Conservation (phyloP, 2,888 invertebrate species). For the Drosophila aldrichi region DNA sequence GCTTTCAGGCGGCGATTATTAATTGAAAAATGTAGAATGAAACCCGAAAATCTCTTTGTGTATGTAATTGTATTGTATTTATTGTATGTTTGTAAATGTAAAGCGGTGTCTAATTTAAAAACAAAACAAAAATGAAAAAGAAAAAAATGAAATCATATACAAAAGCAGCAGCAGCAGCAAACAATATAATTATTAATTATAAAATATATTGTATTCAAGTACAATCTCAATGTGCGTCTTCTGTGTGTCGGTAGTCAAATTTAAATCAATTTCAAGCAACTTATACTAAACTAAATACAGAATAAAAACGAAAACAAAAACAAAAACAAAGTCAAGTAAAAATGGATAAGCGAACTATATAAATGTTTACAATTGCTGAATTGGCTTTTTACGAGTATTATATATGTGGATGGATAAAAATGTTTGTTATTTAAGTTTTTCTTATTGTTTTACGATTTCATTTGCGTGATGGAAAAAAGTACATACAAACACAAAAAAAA, state of each 20-base stretch:
- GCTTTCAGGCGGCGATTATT: conserved; percentile 40
- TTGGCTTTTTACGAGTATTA: conserved; percentile 32
- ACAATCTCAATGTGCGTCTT: conserved; percentile 54
- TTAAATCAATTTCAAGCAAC: conserved; percentile 53
- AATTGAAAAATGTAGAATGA: conserved; percentile 21
- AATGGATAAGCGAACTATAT: conserved; percentile 16
- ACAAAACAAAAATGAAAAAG: neutral
- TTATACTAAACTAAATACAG: conserved; percentile 10
- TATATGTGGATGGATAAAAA: conserved; percentile 4
- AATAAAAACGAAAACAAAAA: conserved; percentile 7
- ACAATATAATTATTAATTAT: conserved; percentile 35
- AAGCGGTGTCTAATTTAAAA: conserved; percentile 67
- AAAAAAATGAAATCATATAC: conserved; percentile 7
- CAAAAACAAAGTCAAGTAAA: conserved; percentile 12
- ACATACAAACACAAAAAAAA: neutral
- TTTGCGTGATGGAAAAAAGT: conserved; percentile 16
- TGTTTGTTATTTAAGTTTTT: conserved; percentile 11
- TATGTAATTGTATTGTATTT: conserved; percentile 64
- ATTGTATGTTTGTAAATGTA: conserved; percentile 66
- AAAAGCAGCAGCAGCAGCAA: conserved; percentile 17
- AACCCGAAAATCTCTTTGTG: conserved; percentile 56
- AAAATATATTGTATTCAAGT: conserved; percentile 40
- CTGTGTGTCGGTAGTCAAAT: conserved; percentile 65
- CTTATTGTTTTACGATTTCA: conserved; percentile 10
- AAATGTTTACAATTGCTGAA: conserved; percentile 28